Base-by-base conservation (phyloP, 2,888 invertebrate genomes). In the Aporophyla lueneburgensis region DNA sequence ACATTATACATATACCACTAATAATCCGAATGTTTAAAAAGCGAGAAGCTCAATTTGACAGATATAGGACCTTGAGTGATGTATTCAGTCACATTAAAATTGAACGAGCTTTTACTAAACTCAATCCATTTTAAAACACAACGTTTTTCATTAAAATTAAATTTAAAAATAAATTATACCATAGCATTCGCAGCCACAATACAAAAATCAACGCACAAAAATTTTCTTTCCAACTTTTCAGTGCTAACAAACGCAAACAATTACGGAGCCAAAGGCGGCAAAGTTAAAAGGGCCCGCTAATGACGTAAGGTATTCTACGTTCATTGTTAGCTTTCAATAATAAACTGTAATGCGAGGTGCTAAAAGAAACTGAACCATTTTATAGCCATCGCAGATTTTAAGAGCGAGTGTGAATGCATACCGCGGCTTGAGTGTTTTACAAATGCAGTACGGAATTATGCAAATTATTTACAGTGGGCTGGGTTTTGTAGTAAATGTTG, bases 321-420 rank as follows among this genome's bases (percentile, higher is more conserved):
- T 89, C 90, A 93, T 93, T 94, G 94, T 94, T 94, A 92, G 90
- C 87, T 92, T 94, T 92, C 93, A 94, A 93, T 94, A 93, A 92
- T 91, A 91, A 93, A 93, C 89, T 87, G 92, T 92, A 93, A 92
- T 88, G 81, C 80, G 91, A 93, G 89, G 92, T 93, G 93, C 89
- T 93, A 94, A 95, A 95, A 94, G 94, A 93, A 93, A 92, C 92
- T 91, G 91, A 90, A 89, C 82, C 84, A 88, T 87, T 94, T 95
- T 94, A 95, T 91, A 88, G 89, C 91, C 91, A 89, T 92, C 89
- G 92, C 93, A 89, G 93, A 94, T 94, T 93, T 88, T 91, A 91
- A 91, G 89, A 89, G 87, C 82, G 84, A 84, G 86, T 89, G 88
- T 88, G 87, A 89, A 91, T 85, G 79, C 86, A 82, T 86, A 79